These are phyloP conservation scores for Lutraria rhynchaena DNA, from an alignment of 1,140 invertebrate species.

Conservation along the genomic window DNA sequence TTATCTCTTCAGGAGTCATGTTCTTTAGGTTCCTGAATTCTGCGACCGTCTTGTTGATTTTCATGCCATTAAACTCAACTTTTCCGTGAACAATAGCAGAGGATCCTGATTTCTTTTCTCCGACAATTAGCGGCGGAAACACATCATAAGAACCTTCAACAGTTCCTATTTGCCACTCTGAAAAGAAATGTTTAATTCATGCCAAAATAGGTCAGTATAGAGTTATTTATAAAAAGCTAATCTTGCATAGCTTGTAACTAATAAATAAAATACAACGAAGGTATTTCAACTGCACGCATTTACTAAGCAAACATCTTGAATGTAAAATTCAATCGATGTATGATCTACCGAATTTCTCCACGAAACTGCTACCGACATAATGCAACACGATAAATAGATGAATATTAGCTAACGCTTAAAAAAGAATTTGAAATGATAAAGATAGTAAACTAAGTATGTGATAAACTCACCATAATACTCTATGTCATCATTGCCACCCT, in stretches of 20 bases:
- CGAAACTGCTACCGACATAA: no score
- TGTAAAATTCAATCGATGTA: no score
- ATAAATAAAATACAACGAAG: no score
- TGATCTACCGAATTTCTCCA: no score
- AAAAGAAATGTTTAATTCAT: neutral
- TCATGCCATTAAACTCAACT: constrained; percentile 10
- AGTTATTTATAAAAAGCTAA: no score
- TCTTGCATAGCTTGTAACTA: no score
- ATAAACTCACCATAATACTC: constrained; percentile 33
- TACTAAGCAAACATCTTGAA: no score
- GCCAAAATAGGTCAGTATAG: neutral
- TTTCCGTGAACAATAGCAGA: constrained; percentile 40
- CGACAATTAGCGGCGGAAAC: constrained; percentile 13
- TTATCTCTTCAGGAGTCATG: constrained; percentile 10
- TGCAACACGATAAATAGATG: no score
- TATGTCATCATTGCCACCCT: constrained; percentile 23
- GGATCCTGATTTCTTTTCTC: neutral
- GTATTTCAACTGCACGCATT: no score
- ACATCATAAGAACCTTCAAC: neutral
- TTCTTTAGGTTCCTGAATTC: constrained; percentile 15
- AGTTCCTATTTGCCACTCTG: constrained; percentile 42
- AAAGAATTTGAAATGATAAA: no score
- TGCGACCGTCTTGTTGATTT: constrained; percentile 23
- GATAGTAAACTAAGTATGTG: no score
- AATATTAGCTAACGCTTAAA: no score